Evolutionary conservation across 2,888 invertebrate species (phyloP).

Genomic region (Branchellion lobata): DNA sequence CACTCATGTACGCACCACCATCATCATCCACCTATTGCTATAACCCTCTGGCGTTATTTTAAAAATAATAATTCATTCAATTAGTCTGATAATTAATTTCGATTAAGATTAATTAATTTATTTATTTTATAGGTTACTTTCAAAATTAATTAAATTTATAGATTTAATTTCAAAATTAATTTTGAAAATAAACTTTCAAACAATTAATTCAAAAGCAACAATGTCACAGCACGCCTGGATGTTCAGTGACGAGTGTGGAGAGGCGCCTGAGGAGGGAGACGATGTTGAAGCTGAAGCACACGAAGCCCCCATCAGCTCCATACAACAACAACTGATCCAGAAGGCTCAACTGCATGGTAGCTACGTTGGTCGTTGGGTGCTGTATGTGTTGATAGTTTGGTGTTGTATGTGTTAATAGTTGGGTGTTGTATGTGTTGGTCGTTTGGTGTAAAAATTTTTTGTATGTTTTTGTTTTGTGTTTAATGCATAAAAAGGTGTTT

Average conservation of each 20-base stretch:
- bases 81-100: background rate
- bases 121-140: too few relatives aligned
- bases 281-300: conserved; percentile 53
- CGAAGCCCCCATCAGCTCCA: conserved; percentile 50
- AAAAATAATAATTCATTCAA: conserved; percentile 6
- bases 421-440: background rate
- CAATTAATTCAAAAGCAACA: too few relatives aligned
- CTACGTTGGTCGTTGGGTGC: background rate
- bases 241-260: conserved; percentile 69
- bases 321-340: conserved; percentile 52
- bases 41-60: background rate
- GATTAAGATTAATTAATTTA: background rate
- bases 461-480: too few relatives aligned
- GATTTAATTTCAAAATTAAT: too few relatives aligned
- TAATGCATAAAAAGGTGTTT: too few relatives aligned
- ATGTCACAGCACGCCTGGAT: conserved; percentile 76
- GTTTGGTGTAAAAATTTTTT: background rate
- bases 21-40: too few relatives aligned
- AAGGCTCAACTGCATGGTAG: conserved; percentile 49
- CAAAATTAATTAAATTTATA: too few relatives aligned
- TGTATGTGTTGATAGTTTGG: too few relatives aligned
- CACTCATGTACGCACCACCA: conserved; percentile 59
- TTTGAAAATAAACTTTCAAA: too few relatives aligned
- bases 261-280: conserved; percentile 58
- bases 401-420: too few relatives aligned